Base-by-base conservation (phyloP, 2,113 vertebrate species). In the Podarcis raffonei region DNA sequence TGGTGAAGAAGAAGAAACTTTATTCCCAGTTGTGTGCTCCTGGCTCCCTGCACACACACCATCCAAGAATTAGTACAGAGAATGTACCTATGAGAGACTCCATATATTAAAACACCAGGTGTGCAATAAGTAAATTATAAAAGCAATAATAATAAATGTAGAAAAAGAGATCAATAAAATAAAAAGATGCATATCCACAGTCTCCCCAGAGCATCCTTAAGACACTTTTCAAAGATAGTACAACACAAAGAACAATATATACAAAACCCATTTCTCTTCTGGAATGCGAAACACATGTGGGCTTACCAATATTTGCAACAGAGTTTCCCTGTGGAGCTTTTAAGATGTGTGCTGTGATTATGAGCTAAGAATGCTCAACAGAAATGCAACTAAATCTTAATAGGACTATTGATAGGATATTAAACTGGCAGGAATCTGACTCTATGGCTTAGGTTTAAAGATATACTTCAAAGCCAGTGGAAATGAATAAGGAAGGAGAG, bases 381-480 rank as follows among this genome's bases (percentile, higher is more conserved):
- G 81, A 75, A 87, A 71, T 30, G 62, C 83, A n/a, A 86, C 78
- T 88, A 85, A 84, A 86, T 87, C 27, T 71, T 86, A 86, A 77
- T 86, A 86, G 65, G 72, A 23, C n/a, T 87, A 71, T 80, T 89
- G 68, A 57, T 78, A 89, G 27, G 84, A 75, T 75, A 88, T 90
- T 89, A 83, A 91, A 87, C 48, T 87, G 20, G 32, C 78, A 93
- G 32, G 85, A 79, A 0, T 87, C 69, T 59, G 68, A 13, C 86
- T 87, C 35, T 80, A 39, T n/a, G 90, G 42, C 66, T 78, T 80
- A 87, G 66, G 75, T 89, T 74, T 57, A 91, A 93, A 93, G 89
- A 75, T 32, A 90, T 18, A 32, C n/a, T 92, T 92, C 87, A 84
- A 89, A 90, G 89, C 89, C 90, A 12, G 32, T 48, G n/a, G 92